Evolutionary conservation across 2,113 vertebrate genomes (phyloP), one percentile per base, ranked within the genome.

Genomic region (Lucifuga dentata): DNA sequence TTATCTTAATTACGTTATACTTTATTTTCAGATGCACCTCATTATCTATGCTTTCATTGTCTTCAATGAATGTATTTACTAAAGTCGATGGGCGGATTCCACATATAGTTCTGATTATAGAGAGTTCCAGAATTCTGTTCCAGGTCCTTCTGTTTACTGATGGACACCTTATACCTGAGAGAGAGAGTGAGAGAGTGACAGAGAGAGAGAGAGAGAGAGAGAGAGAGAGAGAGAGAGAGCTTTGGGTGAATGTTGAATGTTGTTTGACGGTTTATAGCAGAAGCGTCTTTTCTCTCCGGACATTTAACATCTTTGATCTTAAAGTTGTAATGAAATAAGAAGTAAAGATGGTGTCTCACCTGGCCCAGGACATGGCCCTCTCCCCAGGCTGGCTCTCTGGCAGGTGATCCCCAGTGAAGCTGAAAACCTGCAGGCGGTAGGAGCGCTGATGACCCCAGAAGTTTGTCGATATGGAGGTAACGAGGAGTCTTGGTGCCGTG

Each of bases 391-490:
- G n/a, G n/a, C n/a, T n/a, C n/a, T n/a, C n/a, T n/a, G n/a, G n/a
- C n/a, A 98, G 21, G 13, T 93, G 95, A 1, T 98, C 91, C 16
- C 95, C 96, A 0, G 90, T 69, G 61, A 94, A 94, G 55, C 93
- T 97, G 78, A 81, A 78, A 38, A 95, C 90, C 91, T 97, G 95
- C 78, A 98, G 91, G 79, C 93, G 94, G 88, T 96, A 96, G 2
- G 95, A 95, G 0, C 95, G 94, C 41, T 93, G 88, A 80, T 98
- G 95, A n/a, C 94, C 94, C 95, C 96, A 98, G 21, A 88, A 86
- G 78, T 98, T 98, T 38, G 85, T 94, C 80, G 0, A 98, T 92
- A 85, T 95, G 96, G 55, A 97, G 86, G 56, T 96, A 97, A 67
- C 94, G 93, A 32, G 97, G 95, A 35, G 86, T 92, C 68, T 93